These are phyloP conservation scores for Salmo trutta DNA, from an alignment of 2,797 vertebrate species.

Conservation along the genomic window DNA sequence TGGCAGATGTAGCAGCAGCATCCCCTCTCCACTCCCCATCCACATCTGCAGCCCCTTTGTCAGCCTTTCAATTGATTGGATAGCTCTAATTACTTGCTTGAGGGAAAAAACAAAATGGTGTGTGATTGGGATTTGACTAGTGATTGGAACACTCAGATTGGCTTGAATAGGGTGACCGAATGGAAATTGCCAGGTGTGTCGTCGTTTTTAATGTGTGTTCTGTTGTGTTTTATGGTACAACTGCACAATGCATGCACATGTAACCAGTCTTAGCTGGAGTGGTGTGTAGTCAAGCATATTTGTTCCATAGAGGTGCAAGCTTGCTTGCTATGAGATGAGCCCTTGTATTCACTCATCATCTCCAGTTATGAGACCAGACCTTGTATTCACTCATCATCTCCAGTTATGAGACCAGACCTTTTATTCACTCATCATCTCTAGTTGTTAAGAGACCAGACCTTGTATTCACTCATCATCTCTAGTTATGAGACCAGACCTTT, in stretches of 20 bases:
- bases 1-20: constrained; percentile 5
- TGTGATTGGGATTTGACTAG: constrained; percentile 44
- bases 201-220: neutral
- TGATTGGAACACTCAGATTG: constrained; percentile 30
- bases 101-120: constrained; percentile 9
- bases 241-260: neutral
- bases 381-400: too few relatives aligned
- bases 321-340: too few relatives aligned
- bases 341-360: too few relatives aligned
- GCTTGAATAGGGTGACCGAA: constrained; percentile 9
- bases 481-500: too few relatives aligned
- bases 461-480: too few relatives aligned
- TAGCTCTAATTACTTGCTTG: constrained; percentile 27
- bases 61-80: constrained; percentile 35
- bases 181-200: neutral
- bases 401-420: too few relatives aligned
- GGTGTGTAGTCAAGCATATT: neutral
- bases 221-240: neutral
- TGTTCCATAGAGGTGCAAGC: neutral
- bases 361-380: too few relatives aligned
- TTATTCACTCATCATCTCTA: too few relatives aligned
- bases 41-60: constrained; percentile 27
- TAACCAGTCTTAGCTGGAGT: neutral
- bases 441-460: too few relatives aligned
- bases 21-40: neutral